phyloP scores from a whole-genome alignment of 1,140 invertebrate genomes.

The Hetaerina americana region DNA sequence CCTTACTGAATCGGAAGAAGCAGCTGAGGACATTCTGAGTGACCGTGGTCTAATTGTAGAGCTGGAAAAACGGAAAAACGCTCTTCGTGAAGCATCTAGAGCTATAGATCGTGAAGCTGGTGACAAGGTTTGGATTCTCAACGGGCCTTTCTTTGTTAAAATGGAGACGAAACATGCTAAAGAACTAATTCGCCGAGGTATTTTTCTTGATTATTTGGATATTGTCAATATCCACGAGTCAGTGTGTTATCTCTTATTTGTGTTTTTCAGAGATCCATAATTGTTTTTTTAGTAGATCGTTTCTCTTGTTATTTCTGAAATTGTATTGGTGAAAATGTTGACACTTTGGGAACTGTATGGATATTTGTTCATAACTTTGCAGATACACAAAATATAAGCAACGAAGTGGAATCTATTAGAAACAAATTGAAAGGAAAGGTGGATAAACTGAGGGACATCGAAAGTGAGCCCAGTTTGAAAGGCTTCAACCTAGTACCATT shows the following conservation, averaged over 20 bases:
- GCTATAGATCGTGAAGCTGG: neutral
- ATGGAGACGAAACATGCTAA: neutral
- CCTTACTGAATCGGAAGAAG: neutral
- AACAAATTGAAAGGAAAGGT: neutral
- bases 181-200: neutral
- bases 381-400: neutral
- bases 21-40: neutral
- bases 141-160: neutral
- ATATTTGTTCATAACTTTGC: no score
- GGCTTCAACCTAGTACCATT: neutral
- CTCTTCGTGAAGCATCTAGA: neutral
- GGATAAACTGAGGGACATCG: neutral
- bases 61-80: neutral
- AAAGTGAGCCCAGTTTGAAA: neutral
- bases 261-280: neutral
- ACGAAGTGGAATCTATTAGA: neutral
- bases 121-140: neutral
- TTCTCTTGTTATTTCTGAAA: no score
- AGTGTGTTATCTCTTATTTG: no score
- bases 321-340: no score
- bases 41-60: neutral
- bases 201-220: no score
- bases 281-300: neutral
- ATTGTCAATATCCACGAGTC: no score
- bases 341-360: no score